Evolutionary conservation across 2,113 vertebrate species (phyloP).

Genomic region (Delphinapterus leucas): DNA sequence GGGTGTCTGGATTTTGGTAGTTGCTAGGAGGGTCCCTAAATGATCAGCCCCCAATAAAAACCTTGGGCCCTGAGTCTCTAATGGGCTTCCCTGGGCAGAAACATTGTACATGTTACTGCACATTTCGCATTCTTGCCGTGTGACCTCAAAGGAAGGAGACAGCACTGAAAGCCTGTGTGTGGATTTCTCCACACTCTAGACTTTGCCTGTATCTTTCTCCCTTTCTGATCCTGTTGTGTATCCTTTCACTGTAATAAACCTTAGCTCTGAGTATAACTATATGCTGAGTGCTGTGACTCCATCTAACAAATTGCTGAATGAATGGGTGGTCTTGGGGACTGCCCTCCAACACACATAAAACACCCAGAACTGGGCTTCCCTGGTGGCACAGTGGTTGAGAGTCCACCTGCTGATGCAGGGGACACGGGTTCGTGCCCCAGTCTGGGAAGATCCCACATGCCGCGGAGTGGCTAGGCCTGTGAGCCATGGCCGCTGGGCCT

Average conservation of each 20-base stretch:
- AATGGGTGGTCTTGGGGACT: background rate
- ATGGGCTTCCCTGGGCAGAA: background rate
- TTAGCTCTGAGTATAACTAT: too few relatives aligned
- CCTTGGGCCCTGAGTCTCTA: too few relatives aligned
- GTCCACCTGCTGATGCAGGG: too few relatives aligned
- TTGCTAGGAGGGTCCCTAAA: too few relatives aligned
- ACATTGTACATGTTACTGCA: background rate
- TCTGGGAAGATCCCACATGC: too few relatives aligned
- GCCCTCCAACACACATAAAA: background rate
- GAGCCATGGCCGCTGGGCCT: too few relatives aligned
- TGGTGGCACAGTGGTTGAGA: too few relatives aligned
- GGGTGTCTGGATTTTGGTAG: too few relatives aligned
- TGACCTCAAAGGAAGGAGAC: background rate
- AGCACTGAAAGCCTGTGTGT: background rate
- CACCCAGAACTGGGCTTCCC: background rate
- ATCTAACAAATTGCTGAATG: background rate
- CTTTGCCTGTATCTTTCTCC: background rate
- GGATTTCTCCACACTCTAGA: background rate
- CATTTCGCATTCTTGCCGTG: background rate
- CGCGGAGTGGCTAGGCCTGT: fast-evolving
- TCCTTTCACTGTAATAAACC: too few relatives aligned
- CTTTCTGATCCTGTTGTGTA: too few relatives aligned
- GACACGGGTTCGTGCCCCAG: too few relatives aligned
- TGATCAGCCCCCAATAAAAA: too few relatives aligned
- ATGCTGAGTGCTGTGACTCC: background rate